Base-by-base conservation (phyloP, 2,888 invertebrate species). In the Sisyra nigra region DNA sequence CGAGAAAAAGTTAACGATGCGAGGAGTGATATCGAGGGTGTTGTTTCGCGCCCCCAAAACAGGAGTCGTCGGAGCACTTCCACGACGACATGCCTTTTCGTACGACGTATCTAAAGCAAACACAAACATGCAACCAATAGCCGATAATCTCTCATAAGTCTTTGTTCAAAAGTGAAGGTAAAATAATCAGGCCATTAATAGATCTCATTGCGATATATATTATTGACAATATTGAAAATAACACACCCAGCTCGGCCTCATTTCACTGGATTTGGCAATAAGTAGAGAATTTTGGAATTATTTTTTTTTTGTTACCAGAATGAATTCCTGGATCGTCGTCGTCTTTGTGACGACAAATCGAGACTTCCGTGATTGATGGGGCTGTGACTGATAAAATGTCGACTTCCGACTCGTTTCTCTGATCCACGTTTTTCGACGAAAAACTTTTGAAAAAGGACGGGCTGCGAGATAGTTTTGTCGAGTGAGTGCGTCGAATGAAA, bases 11-110 rank as follows among this genome's bases (percentile, higher is more conserved):
- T 74, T 85, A 54, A 84, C 86, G 55, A 87, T 79, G 52, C 84
- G 74, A 46, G 87, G 82, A 51, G 85, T 83, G 63, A 72, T 67
- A 49, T 66, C 71, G 71, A 77, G 65, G 70, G 74, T 63, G 50
- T 66, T 56, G 71, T 68, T 55, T 46, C 56, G 57, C 52, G 58
- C 68, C 49, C 83, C 83, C 51, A 85, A 72, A 50, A 86, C 79
- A 46, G 84, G 84, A 52, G 86, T 84, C 52, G 82, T 80, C 47
- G 88, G 88, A 45, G 87, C 86, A 53, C 82, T 82, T 48, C 84
- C 83, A 51, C 84, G 74, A 52, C 84, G 74, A 60, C 85, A 86
- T 61, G 86, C 85, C 65, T 88, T 88, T 68, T 89, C 88, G 67
- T 88, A 88, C 52, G 87, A 87, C 54, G 88, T 86, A 64, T 89